Evolutionary conservation across 2,888 invertebrate species (phyloP).

Genomic region (Oasisia sp.): DNA sequence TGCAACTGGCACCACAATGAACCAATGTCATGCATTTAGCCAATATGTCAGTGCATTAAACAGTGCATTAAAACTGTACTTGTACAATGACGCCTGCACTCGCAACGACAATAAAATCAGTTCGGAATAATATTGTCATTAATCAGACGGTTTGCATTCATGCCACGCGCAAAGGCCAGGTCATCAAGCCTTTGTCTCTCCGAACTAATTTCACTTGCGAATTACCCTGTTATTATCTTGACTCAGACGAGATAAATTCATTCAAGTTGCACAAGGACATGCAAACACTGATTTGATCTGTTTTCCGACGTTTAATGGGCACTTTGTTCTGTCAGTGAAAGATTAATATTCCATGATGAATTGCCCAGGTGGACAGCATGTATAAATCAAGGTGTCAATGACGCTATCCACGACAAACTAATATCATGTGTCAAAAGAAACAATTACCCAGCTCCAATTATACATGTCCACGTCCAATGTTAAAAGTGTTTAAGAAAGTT

Average conservation of each 20-base stretch:
- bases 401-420: background rate
- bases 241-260: background rate
- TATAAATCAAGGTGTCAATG: conserved; percentile 9
- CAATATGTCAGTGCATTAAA: background rate
- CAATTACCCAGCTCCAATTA: background rate
- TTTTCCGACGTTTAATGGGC: background rate
- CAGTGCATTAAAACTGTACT: background rate
- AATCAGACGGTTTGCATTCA: background rate
- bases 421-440: background rate
- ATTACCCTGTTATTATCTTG: background rate
- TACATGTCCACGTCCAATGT: too few species aligned
- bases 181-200: background rate
- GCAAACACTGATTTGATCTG: background rate
- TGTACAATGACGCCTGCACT: background rate
- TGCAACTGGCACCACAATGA: background rate
- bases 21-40: background rate
- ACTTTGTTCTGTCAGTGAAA: background rate
- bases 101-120: background rate
- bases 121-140: background rate
- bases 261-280: background rate
- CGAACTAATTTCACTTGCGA: background rate
- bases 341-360: background rate
- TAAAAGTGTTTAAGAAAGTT: too few species aligned
- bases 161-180: background rate
- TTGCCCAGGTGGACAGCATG: background rate